Evolutionary conservation across 2,797 vertebrate species (phyloP), one percentile per base, ranked within the genome.

Genomic region (Protosalanx chinensis): DNA sequence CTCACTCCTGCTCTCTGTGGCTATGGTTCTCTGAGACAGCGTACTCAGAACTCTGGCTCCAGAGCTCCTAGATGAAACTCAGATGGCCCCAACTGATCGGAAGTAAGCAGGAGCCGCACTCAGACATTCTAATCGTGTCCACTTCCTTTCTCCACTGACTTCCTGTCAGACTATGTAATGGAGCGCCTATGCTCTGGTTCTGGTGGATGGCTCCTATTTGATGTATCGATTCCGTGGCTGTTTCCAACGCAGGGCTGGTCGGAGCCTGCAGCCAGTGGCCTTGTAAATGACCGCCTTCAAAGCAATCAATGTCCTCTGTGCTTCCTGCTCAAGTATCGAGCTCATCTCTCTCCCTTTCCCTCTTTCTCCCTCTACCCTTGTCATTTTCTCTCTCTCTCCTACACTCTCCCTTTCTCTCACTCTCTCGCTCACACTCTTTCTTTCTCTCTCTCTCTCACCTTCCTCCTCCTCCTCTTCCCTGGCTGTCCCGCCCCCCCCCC

Each of bases 151-250:
- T 33, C 5, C 33, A 33, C 33, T 33, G 33, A 33, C 33, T 33
- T 33, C 72, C 68, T 56, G 68, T 76, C 75, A 71, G 70, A 72
- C 65, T 23, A 27, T 1, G 71, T 84, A 85, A 86, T 84, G 72
- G 74, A 83, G 70, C 67, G 67, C 74, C 59, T 74, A 51, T 46
- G 27, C 74, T 72, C 83, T 79, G 73, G 73, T 72, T 79, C 76
- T 62, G 64, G 4, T 68, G 6, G 76, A 80, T 77, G 77, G 80
- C 82, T 86, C 85, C 72, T 33, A 5, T 33, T 33, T 33, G 75
- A 65, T 69, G 33, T 88, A 87, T 90, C 79, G 86, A 89, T 88
- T 82, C 58, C 56, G 79, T 80, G 77, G 85, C 81, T 79, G 77
- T 90, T 85, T 81, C 79, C 84, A 83, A 81, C 81, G 10, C 82